Conservation (phyloP, 2,113 vertebrate genomes). For the Equus quagga region DNA sequence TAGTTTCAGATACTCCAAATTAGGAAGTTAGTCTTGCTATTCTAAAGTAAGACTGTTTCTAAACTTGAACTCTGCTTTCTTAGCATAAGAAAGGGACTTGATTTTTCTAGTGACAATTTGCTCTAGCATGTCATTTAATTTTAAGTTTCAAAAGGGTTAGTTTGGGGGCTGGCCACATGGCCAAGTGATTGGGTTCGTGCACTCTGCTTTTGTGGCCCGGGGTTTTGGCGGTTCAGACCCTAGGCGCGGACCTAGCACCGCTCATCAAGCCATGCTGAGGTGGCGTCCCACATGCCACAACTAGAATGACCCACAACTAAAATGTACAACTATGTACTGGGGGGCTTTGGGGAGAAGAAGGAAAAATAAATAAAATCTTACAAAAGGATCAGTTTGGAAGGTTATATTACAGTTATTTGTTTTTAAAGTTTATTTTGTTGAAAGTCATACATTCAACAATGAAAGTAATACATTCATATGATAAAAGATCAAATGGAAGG, state of each 20-base stretch:
- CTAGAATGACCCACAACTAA: too few relatives aligned
- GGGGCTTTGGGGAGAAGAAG: too few relatives aligned
- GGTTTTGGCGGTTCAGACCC: too few relatives aligned
- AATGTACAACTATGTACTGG: too few relatives aligned
- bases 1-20: not conserved
- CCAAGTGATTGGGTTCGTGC: too few relatives aligned
- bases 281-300: too few relatives aligned
- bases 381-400: not conserved
- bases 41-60: not conserved
- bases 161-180: too few relatives aligned
- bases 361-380: too few relatives aligned
- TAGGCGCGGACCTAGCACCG: too few relatives aligned
- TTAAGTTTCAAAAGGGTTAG: conserved; percentile 1
- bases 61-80: not conserved
- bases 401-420: not conserved
- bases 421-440: conserved; percentile 31
- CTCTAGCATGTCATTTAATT: not conserved
- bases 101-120: conserved; percentile 19
- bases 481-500: conserved; percentile 46
- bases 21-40: not conserved
- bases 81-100: not conserved
- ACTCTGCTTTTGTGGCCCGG: too few relatives aligned
- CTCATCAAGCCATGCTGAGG: too few relatives aligned
- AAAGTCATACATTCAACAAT: not conserved
- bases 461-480: not conserved